A percentile compares a stretch with the other conserved stretches of the same genome.
These are phyloP conservation scores for Zaprionus taronus DNA, from an alignment of 1,140 invertebrate species.

Conservation along the genomic window DNA sequence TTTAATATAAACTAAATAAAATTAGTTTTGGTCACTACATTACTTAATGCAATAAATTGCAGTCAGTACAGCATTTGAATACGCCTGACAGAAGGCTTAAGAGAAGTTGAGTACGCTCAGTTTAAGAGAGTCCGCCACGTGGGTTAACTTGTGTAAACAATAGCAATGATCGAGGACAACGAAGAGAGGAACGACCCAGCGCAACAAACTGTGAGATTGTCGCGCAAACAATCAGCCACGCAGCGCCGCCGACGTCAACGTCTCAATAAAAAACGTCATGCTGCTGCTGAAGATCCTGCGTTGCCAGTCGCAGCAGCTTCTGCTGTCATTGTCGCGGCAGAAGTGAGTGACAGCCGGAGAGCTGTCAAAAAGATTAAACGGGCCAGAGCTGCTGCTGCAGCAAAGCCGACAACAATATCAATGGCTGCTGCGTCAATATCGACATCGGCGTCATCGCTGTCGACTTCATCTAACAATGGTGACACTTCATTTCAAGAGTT, in stretches of 20 bases:
- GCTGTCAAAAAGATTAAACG: neutral
- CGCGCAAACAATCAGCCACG: neutral
- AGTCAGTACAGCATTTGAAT: neutral
- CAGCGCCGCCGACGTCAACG: conserved; percentile 10
- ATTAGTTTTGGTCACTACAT: neutral
- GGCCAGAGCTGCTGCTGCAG: neutral
- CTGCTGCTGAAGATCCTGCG: neutral
- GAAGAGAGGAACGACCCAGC: neutral
- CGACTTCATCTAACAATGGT: neutral
- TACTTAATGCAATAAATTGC: too few relatives aligned
- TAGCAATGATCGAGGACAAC: neutral
- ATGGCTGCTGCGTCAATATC: neutral
- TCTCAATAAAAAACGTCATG: neutral
- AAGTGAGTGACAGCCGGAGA: neutral
- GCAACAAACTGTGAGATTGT: neutral
- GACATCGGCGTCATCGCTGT: neutral
- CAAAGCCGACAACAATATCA: neutral
- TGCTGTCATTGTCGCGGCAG: neutral
- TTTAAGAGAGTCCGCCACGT: neutral
- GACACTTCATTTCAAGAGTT: neutral
- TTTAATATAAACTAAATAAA: neutral
- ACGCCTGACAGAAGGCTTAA: too few relatives aligned
- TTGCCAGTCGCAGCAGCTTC: neutral
- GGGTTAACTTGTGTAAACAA: neutral
- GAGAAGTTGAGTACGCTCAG: too few relatives aligned